These are phyloP conservation scores for Darevskia nairensis DNA, from an alignment of 2,797 vertebrate genomes.

Conservation along the genomic window DNA sequence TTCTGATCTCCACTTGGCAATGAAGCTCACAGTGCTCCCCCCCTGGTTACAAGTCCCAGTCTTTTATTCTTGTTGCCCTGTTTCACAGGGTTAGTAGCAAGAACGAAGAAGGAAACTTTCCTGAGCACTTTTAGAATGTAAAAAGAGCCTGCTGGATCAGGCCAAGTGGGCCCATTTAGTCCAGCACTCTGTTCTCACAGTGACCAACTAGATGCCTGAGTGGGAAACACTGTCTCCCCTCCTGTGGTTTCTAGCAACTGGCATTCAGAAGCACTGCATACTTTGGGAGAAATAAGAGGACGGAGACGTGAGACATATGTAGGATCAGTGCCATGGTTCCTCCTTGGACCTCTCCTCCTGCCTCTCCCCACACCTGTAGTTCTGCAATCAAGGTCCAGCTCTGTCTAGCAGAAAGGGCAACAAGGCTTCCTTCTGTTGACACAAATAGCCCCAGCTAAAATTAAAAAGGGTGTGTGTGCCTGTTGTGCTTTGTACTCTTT, in stretches of 20 bases:
- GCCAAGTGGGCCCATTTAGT: too few relatives aligned
- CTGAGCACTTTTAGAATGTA: too few relatives aligned
- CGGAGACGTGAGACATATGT: background rate
- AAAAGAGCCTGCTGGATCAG: too few relatives aligned
- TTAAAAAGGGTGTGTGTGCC: background rate
- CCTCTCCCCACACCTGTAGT: background rate
- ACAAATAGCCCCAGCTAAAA: background rate
- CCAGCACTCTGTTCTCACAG: too few relatives aligned
- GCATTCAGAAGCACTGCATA: too few relatives aligned
- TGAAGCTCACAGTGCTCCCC: background rate
- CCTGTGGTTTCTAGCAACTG: too few relatives aligned
- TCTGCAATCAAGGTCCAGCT: background rate
- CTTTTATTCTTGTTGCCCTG: too few relatives aligned
- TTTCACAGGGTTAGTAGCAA: background rate
- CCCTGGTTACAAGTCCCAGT: background rate
- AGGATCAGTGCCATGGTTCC: background rate
- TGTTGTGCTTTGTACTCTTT: background rate
- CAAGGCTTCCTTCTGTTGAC: background rate
- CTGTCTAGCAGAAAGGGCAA: background rate
- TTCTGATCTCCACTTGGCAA: background rate
- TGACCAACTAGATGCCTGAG: too few relatives aligned
- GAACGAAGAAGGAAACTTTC: too few relatives aligned
- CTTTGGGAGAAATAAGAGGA: background rate
- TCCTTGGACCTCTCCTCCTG: background rate
- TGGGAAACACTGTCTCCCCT: too few relatives aligned